Percentiles rank a stretch among this genome's conserved stretches.
phyloP scores from a whole-genome alignment of 2,113 vertebrate species.

The Pagrus major region DNA sequence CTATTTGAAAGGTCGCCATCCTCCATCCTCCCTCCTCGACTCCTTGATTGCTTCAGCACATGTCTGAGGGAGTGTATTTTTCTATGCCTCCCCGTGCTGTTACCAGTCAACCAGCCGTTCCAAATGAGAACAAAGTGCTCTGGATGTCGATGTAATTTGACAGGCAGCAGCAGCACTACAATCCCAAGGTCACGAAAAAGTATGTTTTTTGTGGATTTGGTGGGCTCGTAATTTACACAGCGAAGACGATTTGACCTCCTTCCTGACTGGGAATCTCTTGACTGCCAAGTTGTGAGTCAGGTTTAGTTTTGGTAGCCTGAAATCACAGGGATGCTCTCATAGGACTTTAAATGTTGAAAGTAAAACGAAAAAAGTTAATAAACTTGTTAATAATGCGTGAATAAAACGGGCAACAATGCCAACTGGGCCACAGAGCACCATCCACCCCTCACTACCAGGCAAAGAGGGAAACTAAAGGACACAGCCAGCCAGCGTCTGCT shows the following conservation, averaged over 20 bases:
- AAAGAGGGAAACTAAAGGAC: neutral
- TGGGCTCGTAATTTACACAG: conserved; percentile 46
- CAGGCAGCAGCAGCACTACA: conserved; percentile 51
- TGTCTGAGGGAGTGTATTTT: conserved; percentile 68
- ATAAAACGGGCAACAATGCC: neutral
- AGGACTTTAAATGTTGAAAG: neutral
- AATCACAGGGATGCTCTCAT: neutral
- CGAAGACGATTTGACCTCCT: conserved; percentile 31
- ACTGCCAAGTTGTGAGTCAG: conserved; percentile 49
- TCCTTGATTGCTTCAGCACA: conserved; percentile 72
- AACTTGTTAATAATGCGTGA: neutral
- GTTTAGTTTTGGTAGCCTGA: conserved; percentile 18
- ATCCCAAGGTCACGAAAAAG: conserved; percentile 58
- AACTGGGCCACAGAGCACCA: conserved; percentile 37
- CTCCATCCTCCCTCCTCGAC: conserved; percentile 21
- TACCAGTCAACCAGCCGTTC: conserved; percentile 40
- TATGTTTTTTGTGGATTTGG: conserved; percentile 54
- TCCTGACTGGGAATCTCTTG: conserved; percentile 1
- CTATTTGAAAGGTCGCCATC: conserved; percentile 49
- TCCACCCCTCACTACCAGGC: neutral
- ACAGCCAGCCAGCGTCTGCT: conserved; percentile 10
- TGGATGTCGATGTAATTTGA: conserved; percentile 58
- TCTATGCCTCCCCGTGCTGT: conserved; percentile 50
- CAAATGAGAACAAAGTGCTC: conserved; percentile 57
- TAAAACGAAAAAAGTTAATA: neutral